phyloP scores from a whole-genome alignment of 2,113 vertebrate genomes.

The Brachyhypopomus gauderio region DNA sequence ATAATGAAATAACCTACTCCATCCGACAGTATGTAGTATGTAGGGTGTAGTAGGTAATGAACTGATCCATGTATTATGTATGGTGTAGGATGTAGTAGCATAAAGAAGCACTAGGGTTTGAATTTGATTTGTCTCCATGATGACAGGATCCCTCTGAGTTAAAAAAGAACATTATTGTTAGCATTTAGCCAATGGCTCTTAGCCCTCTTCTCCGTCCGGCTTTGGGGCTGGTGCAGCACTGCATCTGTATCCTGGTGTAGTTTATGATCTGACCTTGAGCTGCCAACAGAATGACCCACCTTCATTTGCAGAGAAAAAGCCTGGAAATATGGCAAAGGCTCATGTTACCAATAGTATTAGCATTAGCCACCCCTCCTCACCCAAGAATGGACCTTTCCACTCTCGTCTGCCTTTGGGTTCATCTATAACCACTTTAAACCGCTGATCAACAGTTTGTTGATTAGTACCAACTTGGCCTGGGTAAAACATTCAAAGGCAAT shows the following conservation, averaged over 20 bases:
- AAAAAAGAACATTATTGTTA: neutral
- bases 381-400: neutral
- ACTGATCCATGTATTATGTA: too few relatives aligned
- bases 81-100: too few relatives aligned
- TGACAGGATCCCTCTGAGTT: too few relatives aligned
- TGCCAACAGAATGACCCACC: conserved; percentile 44
- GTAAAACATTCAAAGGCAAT: too few relatives aligned
- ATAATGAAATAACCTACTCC: too few relatives aligned
- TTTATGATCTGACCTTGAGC: conserved; percentile 30
- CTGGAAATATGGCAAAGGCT: conserved; percentile 44
- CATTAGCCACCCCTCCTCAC: neutral
- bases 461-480: neutral
- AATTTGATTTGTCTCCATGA: too few relatives aligned
- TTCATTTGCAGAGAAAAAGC: conserved; percentile 33
- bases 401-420: neutral
- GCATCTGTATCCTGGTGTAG: conserved; percentile 52
- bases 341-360: conserved; percentile 23
- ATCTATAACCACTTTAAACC: neutral
- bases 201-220: neutral
- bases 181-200: neutral
- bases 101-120: too few relatives aligned
- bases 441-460: neutral
- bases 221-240: conserved; percentile 3
- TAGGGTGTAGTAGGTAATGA: too few relatives aligned
- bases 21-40: too few relatives aligned